These are phyloP conservation scores for Promerops cafer DNA, from an alignment of 2,113 vertebrate genomes.

Conservation along the genomic window DNA sequence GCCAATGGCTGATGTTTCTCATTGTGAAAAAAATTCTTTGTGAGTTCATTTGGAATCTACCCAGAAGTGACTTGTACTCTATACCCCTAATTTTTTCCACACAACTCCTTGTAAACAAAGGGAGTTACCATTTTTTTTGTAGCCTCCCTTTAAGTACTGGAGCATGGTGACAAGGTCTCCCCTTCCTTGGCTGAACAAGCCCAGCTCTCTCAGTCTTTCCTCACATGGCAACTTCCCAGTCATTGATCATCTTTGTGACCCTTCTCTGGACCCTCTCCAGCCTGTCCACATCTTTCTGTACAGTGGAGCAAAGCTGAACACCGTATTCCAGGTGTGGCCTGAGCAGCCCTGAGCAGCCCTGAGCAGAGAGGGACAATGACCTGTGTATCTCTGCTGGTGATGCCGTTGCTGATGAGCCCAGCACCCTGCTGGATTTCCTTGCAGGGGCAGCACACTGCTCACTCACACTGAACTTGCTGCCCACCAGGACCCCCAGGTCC, in stretches of 20 bases:
- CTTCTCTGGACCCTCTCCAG: neutral
- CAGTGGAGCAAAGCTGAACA: neutral
- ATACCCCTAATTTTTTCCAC: neutral
- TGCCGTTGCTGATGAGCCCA: neutral
- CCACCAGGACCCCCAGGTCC: neutral
- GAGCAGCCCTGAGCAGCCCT: too few species aligned
- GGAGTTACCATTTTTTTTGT: neutral
- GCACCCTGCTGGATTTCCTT: neutral
- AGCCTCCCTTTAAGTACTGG: neutral
- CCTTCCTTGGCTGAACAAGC: neutral
- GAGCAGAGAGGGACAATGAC: neutral
- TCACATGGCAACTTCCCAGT: neutral
- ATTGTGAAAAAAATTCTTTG: neutral
- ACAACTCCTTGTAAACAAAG: fast-evolving
- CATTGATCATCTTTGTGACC: neutral
- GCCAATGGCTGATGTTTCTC: neutral
- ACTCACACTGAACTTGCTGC: fast-evolving
- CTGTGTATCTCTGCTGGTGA: neutral
- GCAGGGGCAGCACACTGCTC: neutral
- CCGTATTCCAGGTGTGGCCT: neutral
- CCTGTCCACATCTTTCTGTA: neutral
- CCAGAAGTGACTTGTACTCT: neutral
- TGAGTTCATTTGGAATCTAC: neutral
- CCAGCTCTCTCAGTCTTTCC: neutral
- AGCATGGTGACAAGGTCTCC: fast-evolving